These are phyloP conservation scores for Dendrolimus punctatus DNA, from an alignment of 1,140 invertebrate genomes.

Conservation along the genomic window DNA sequence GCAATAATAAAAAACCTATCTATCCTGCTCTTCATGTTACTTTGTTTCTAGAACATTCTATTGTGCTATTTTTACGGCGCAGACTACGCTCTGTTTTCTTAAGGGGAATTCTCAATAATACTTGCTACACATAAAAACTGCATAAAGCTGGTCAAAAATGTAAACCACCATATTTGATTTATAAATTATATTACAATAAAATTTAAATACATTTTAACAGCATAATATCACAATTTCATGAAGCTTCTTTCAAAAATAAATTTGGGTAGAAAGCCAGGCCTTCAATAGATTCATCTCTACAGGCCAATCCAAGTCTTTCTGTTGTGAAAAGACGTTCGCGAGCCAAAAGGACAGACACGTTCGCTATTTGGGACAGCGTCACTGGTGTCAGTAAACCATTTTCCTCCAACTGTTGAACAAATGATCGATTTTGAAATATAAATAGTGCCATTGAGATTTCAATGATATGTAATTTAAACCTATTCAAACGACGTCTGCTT, in stretches of 20 bases:
- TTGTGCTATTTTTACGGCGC: too few species aligned
- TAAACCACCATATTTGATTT: neutral
- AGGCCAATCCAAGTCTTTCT: slow-evolving; percentile 88
- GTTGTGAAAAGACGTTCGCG: slow-evolving; percentile 88
- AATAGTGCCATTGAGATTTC: neutral
- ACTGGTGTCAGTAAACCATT: slow-evolving; percentile 85
- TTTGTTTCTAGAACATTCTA: too few species aligned
- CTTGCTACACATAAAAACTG: too few species aligned
- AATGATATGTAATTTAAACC: too few species aligned
- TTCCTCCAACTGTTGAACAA: slow-evolving; percentile 79
- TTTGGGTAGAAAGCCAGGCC: slow-evolving; percentile 95
- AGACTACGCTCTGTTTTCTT: too few species aligned
- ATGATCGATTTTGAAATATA: slow-evolving; percentile 23
- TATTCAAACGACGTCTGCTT: too few species aligned
- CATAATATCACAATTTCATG: slow-evolving; percentile 16
- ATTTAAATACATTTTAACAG: slow-evolving; percentile 8
- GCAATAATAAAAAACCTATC: too few species aligned
- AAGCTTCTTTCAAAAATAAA: slow-evolving; percentile 75
- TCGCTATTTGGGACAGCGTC: slow-evolving; percentile 85
- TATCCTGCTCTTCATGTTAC: too few species aligned
- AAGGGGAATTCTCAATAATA: too few species aligned
- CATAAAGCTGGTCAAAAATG: too few species aligned
- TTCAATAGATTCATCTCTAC: slow-evolving; percentile 94
- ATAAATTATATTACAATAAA: neutral
- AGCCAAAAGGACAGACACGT: slow-evolving; percentile 91